A percentile compares a stretch with the other conserved stretches of the same genome.
phyloP scores from a whole-genome alignment of 2,797 vertebrate species.

The Catharus ustulatus region DNA sequence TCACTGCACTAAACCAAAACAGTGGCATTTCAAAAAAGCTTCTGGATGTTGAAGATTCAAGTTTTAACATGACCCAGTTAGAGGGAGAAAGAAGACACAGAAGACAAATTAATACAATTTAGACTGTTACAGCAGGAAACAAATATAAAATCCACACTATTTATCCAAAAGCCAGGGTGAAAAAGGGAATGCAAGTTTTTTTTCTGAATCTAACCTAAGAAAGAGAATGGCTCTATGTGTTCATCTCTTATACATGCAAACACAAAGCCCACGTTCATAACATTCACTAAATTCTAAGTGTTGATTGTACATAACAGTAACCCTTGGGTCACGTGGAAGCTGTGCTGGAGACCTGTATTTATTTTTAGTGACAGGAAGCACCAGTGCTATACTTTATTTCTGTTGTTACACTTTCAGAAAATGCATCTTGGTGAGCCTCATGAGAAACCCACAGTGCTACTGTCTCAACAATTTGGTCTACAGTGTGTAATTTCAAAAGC shows the following conservation, averaged over 20 bases:
- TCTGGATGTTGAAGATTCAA: neutral
- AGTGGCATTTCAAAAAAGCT: neutral
- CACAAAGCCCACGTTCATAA: fast-evolving
- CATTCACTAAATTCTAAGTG: neutral
- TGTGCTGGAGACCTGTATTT: neutral
- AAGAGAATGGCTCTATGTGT: neutral
- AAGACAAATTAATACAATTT: neutral
- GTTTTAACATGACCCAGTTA: neutral
- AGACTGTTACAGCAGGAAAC: neutral
- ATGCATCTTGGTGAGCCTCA: neutral
- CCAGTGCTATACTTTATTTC: neutral
- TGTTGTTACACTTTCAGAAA: neutral
- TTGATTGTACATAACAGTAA: neutral
- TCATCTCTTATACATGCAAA: neutral
- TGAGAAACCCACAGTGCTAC: fast-evolving
- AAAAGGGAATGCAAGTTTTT: neutral
- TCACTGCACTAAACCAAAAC: neutral
- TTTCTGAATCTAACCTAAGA: neutral
- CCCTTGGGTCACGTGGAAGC: neutral
- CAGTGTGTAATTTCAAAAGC: neutral
- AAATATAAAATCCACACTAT: neutral
- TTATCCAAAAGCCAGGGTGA: neutral
- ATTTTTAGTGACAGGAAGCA: neutral
- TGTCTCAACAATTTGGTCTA: neutral
- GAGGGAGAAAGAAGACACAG: neutral